phyloP scores from a whole-genome alignment of 1,140 invertebrate genomes.

The Papilio polyxenes region DNA sequence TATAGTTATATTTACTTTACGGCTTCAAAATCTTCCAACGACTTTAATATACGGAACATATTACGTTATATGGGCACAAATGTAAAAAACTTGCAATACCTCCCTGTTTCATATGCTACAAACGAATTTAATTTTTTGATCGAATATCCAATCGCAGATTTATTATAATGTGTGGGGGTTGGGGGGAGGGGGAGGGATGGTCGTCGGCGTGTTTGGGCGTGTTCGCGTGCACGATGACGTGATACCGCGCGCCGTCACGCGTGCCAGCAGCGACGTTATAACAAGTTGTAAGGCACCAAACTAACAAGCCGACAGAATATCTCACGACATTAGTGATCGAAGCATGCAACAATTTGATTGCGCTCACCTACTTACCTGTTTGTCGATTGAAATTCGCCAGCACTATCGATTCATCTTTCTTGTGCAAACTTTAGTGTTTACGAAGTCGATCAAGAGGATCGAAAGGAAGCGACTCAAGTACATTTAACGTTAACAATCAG shows the following conservation, averaged over 20 bases:
- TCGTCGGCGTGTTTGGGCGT: constrained; percentile 55
- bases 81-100: neutral
- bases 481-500: neutral
- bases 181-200: constrained; percentile 52
- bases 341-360: constrained; percentile 60
- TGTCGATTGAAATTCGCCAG: constrained; percentile 31
- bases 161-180: constrained; percentile 53
- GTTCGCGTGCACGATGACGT: constrained; percentile 73
- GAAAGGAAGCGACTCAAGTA: neutral
- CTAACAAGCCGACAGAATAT: constrained; percentile 71
- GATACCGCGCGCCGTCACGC: constrained; percentile 71
- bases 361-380: constrained; percentile 37
- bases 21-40: neutral
- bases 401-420: constrained; percentile 29
- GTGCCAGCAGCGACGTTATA: constrained; percentile 73
- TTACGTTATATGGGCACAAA: neutral
- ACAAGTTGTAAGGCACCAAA: constrained; percentile 69
- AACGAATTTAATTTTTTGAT: constrained; percentile 4
- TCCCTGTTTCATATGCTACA: neutral
- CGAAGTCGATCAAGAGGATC: neutral
- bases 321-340: constrained; percentile 60
- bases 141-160: constrained; percentile 60
- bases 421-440: constrained; percentile 29
- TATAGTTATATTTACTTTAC: neutral
- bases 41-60: neutral